Conservation (phyloP, 1,140 invertebrate genomes). For the Helicoverpa armigera region DNA sequence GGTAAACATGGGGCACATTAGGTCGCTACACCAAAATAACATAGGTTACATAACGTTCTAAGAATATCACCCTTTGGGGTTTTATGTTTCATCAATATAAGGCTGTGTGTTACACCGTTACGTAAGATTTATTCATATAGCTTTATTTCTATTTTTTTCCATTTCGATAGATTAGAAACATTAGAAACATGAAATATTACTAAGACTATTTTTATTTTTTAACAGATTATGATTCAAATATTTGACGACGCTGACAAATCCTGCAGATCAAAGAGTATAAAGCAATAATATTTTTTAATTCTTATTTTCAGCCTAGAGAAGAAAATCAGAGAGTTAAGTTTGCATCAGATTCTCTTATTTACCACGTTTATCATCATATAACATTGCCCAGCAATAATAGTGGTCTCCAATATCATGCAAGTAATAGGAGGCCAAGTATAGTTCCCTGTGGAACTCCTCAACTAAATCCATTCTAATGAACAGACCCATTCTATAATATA, state of each 20-base stretch:
- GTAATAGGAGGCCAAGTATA: not conserved
- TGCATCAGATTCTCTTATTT: no score
- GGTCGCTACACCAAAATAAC: slow-evolving; percentile 49
- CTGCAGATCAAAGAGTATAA: no score
- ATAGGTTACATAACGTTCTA: slow-evolving; percentile 50
- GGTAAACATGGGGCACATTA: slow-evolving; percentile 53
- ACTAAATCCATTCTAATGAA: not conserved
- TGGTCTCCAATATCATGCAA: no score
- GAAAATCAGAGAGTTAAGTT: no score
- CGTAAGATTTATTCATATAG: not conserved
- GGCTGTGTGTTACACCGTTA: slow-evolving; percentile 15
- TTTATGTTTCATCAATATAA: slow-evolving; percentile 45
- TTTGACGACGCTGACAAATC: not conserved
- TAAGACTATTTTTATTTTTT: no score
- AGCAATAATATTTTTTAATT: no score
- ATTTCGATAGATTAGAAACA: no score
- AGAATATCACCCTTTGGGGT: slow-evolving; percentile 52
- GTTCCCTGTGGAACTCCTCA: not conserved
- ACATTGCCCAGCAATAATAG: not conserved
- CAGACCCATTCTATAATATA: not conserved
- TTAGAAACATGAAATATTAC: no score
- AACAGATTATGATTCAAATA: not conserved
- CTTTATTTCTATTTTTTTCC: no score
- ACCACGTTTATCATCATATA: not conserved
- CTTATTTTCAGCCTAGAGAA: no score